Evolutionary conservation across 1,140 invertebrate species (phyloP).

Genomic region (Stratiolaelaps scimitus): DNA sequence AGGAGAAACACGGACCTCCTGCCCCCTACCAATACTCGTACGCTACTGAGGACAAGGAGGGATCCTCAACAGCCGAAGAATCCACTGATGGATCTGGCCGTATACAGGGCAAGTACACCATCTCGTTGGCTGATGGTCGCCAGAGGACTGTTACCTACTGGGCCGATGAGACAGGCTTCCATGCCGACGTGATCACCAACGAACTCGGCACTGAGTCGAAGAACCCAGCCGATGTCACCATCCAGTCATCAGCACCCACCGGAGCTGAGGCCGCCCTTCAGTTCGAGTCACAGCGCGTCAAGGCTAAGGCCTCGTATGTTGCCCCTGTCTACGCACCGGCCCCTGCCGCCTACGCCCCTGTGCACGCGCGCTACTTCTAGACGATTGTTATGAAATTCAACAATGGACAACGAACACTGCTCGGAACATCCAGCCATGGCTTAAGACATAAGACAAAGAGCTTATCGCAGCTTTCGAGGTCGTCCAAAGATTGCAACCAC

Average conservation of each 20-base stretch:
- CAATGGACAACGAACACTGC: too few relatives aligned
- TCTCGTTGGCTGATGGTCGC: constrained; percentile 28
- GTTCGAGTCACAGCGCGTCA: constrained; percentile 8
- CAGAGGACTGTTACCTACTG: constrained; percentile 26
- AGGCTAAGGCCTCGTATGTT: constrained; percentile 19
- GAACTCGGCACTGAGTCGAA: constrained; percentile 27
- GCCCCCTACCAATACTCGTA: constrained; percentile 22
- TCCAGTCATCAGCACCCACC: constrained; percentile 6
- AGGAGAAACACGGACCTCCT: constrained; percentile 16
- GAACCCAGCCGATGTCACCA: constrained; percentile 25
- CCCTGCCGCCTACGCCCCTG: constrained; percentile 10
- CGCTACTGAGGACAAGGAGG: constrained; percentile 20
- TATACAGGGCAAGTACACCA: constrained; percentile 33
- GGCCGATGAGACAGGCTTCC: constrained; percentile 14
- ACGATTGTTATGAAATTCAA: too few relatives aligned
- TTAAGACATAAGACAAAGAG: too few relatives aligned
- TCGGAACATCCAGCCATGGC: too few relatives aligned
- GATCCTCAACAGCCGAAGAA: constrained; percentile 31
- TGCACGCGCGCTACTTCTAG: constrained; percentile 5
- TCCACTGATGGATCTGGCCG: constrained; percentile 28
- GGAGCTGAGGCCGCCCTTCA: constrained; percentile 18
- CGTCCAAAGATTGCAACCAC: too few relatives aligned
- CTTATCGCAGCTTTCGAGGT: too few relatives aligned
- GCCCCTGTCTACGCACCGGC: background rate
- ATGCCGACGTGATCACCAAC: constrained; percentile 27